Percentiles rank a stretch among this genome's conserved stretches.
phyloP scores from a whole-genome alignment of 2,113 vertebrate genomes.

The Camelus dromedarius region DNA sequence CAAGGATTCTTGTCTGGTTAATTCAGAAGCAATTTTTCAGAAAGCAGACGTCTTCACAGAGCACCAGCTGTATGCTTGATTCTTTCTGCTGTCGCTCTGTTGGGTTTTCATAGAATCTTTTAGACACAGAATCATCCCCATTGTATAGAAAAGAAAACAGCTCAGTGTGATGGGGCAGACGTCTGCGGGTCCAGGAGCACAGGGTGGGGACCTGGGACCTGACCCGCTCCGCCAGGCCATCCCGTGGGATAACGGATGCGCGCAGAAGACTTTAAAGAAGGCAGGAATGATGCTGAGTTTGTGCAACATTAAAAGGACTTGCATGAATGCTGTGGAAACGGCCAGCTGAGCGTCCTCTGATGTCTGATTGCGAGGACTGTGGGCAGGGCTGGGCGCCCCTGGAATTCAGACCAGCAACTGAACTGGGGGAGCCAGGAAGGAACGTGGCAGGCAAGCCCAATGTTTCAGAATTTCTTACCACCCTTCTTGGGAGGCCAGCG shows the following conservation, averaged over 20 bases:
- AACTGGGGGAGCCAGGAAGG: not conserved
- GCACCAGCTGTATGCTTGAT: not conserved
- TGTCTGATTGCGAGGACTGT: not conserved
- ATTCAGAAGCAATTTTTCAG: not conserved
- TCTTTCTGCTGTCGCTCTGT: not conserved
- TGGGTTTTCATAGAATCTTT: not conserved
- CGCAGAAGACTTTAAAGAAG: not conserved
- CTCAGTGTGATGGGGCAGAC: accelerated
- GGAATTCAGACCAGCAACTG: not conserved
- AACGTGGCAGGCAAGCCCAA: too few species aligned
- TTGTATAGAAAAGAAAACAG: not conserved
- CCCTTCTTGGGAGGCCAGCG: not conserved
- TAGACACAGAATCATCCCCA: not conserved
- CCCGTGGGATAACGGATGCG: not conserved
- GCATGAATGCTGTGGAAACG: not conserved
- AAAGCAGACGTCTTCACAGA: not conserved
- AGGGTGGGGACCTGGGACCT: too few species aligned
- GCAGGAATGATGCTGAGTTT: accelerated
- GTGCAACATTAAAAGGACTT: not conserved
- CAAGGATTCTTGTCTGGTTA: not conserved
- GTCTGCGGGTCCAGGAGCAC: not conserved
- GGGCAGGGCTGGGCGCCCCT: not conserved
- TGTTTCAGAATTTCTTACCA: accelerated
- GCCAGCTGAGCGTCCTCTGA: not conserved
- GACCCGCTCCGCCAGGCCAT: accelerated